Base-by-base conservation (phyloP, 2,113 vertebrate species). In the Mustela lutreola region DNA sequence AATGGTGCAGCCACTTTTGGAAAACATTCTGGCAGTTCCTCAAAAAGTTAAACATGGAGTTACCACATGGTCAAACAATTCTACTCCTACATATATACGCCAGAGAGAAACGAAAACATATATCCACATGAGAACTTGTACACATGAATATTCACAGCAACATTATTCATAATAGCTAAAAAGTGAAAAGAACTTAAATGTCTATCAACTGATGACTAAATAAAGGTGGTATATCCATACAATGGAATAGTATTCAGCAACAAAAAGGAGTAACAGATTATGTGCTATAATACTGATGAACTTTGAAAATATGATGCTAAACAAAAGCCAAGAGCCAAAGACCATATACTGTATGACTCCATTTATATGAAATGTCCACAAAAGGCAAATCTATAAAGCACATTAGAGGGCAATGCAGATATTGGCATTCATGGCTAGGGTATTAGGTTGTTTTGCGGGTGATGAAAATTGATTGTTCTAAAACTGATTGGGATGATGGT, bases 11-110 rank as follows among this genome's bases (percentile, higher is more conserved):
- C 11, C 50, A 39, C 26, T 89, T 89, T 21, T 42, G 50, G 70
- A 96, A 75, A 82, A 84, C 39, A 84, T 33, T 60, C 67, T 79
- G 42, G 73, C 60, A 91, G n/a, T 70, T 96, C 42, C n/a, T 86
- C 91, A 70, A 70, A 36, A 84, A 53, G 42, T 42, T 82, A 82
- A 89, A 89, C 14, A 42, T 7, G 15, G 28, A 83, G 45, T 75
- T 79, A 70, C 26, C 15, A 62, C 24, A 70, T 11, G 39, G 26
- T 7, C 19, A 11, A 79, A 67, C 70, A 93, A 84, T 89, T 96
- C 79, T 85, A 78, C 53, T 84, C 76, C 39, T n/a, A 56, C 2
- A 12, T 78, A 60, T 39, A 79, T 4, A 85, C 3, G 31, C 9
- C 28, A 65, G 45, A 67, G 33, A 84, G 39, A 89, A 93, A 36